A percentile compares a stretch with the other conserved stretches of the same genome.
Conservation (phyloP, 2,797 vertebrate species). For the Enoplosus armatus region DNA sequence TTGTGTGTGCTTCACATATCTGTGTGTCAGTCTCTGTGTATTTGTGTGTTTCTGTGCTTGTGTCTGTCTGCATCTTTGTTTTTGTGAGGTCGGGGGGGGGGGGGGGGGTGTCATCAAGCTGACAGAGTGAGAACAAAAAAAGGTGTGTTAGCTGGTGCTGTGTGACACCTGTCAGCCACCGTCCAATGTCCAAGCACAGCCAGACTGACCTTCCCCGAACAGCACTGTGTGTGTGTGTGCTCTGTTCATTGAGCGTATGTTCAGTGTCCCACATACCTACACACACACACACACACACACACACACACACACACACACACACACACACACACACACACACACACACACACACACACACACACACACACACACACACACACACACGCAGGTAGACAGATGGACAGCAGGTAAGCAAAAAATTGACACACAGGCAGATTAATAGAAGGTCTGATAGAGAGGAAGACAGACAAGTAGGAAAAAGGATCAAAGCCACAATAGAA, state of each 20-base stretch:
- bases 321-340: no score
- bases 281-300: no score
- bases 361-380: slow-evolving; percentile 24
- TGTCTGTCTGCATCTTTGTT: background rate
- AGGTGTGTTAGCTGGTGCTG: slow-evolving; percentile 47
- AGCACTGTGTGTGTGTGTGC: background rate
- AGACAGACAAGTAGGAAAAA: background rate
- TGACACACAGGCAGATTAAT: slow-evolving; percentile 13
- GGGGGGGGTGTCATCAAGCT: background rate
- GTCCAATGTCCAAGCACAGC: slow-evolving; percentile 32
- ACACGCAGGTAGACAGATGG: slow-evolving; percentile 48
- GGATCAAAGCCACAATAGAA: background rate
- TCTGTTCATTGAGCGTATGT: slow-evolving; percentile 33
- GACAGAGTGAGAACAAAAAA: slow-evolving; percentile 37
- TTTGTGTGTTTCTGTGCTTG: background rate
- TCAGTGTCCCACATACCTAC: slow-evolving; percentile 5
- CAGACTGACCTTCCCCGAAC: slow-evolving; percentile 29
- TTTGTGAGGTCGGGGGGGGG: background rate
- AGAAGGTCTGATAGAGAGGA: background rate
- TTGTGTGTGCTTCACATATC: background rate
- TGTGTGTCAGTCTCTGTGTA: background rate
- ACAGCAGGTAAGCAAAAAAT: slow-evolving; percentile 33
- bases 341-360: no score
- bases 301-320: no score
- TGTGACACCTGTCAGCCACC: slow-evolving; percentile 58